phyloP scores from a whole-genome alignment of 2,888 invertebrate species.

The Odontothrips loti region DNA sequence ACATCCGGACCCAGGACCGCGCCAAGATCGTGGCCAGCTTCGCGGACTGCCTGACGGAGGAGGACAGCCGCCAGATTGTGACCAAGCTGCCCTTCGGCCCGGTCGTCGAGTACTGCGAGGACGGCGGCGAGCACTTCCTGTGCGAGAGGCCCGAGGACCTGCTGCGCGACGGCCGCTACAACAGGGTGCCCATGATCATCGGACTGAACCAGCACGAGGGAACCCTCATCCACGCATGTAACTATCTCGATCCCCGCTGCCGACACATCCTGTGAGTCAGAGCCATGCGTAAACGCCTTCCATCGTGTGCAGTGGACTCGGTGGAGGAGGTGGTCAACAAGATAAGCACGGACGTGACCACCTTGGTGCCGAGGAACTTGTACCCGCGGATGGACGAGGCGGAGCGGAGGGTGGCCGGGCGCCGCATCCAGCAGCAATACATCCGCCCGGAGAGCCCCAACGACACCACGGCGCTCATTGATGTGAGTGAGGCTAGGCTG shows the following conservation, averaged over 20 bases:
- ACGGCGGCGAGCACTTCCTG: not conserved
- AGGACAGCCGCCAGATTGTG: not conserved
- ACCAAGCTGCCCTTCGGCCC: constrained; percentile 9
- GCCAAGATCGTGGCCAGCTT: not conserved
- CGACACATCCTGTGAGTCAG: too few species aligned
- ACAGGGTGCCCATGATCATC: not conserved
- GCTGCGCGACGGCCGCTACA: not conserved
- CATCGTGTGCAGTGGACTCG: not conserved
- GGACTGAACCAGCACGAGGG: not conserved
- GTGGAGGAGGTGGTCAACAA: not conserved
- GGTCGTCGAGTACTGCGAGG: not conserved
- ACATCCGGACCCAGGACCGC: not conserved
- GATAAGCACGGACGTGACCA: not conserved
- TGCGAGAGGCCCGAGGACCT: not conserved
- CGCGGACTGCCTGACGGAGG: not conserved
- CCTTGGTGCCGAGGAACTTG: not conserved
- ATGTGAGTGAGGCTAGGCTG: not conserved
- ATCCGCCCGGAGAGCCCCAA: not conserved
- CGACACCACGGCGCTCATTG: not conserved
- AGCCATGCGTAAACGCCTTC: not conserved
- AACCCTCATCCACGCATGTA: constrained; percentile 8
- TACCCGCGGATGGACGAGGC: not conserved
- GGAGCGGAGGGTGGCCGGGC: not conserved
- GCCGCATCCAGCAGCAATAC: not conserved
- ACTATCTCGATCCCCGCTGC: not conserved